Base-by-base conservation (phyloP, 2,888 invertebrate species). In the Drosophila dives region DNA sequence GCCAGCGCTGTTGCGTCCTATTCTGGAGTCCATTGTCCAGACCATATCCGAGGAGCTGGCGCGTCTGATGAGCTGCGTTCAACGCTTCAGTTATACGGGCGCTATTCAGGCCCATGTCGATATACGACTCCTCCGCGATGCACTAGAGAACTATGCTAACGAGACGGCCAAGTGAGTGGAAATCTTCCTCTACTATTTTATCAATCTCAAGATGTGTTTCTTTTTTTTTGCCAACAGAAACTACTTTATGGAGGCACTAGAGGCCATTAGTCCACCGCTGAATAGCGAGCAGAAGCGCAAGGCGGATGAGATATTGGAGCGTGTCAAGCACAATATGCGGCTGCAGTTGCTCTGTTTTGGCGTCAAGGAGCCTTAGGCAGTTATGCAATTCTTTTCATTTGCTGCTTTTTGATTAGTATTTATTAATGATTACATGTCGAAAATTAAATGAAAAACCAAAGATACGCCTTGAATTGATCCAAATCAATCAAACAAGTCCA, bases 21-120 rank as follows among this genome's bases (percentile, higher is more conserved):
- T 96, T 38, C 90, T 96, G 51, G 95, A 95, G 23, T 95, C 96
- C 86, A 97, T 99, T 80, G 96, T 98, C 51, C 97, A 98, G 94
- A 97, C 97, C 0, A 97, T 99, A 67, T 97, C 97, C 77, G 98
- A 99, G 93, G 99, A 99, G 94, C 94, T 99, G 74, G 96, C 97
- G 49, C 95, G 99, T 15, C 94, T 99, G 15, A 97, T 98, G 94
- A 95, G 96, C 42, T 97, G 97, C 92, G 96, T 96, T 15, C 94
- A 94, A 71, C 94, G 94, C 73, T 96, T 96, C 86, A 95, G 95
- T 91, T 94, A 94, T 79, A 94, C 95, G 65, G 96, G 97, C 51
- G 95, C 95, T 59, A 94, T 96, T 90, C 97, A 97, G 94, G 98
- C 98, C 29, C 94, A 95, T 42, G 95, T 97, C 10, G 98, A 97